A percentile compares a stretch with the other conserved stretches of the same genome.
Evolutionary conservation across 2,113 vertebrate genomes (phyloP).

Genomic region (Lota lota): DNA sequence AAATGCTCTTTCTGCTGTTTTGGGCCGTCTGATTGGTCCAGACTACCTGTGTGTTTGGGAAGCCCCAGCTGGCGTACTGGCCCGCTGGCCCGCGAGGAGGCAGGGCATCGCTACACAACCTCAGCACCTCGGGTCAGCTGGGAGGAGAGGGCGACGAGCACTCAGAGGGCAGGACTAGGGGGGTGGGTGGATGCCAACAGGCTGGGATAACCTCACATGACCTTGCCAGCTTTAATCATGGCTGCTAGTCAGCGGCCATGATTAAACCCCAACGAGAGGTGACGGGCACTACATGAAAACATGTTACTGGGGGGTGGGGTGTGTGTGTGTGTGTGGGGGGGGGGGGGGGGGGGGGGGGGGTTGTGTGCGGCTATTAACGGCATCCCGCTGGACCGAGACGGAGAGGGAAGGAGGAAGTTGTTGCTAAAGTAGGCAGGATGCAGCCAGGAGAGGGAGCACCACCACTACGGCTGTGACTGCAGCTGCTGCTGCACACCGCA

Average conservation of each 20-base stretch:
- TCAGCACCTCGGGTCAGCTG: conserved; percentile 34
- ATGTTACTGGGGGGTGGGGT: not conserved
- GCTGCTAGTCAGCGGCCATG: conserved; percentile 39
- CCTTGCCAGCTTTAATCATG: conserved; percentile 65
- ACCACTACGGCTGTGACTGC: not conserved
- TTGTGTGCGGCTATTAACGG: conserved; percentile 35
- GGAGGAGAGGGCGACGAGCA: conserved; percentile 30
- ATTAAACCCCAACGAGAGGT: no score
- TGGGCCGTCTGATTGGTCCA: conserved; percentile 66
- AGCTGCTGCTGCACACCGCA: conserved; percentile 42
- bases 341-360: conserved; percentile 16
- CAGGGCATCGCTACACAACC: conserved; percentile 34
- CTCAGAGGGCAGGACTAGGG: no score
- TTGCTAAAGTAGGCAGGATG: conserved; percentile 55
- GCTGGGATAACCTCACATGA: conserved; percentile 58
- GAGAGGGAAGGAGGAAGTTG: conserved; percentile 38
- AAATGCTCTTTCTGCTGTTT: conserved; percentile 44
- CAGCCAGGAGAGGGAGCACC: conserved; percentile 54
- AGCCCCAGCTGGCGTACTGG: conserved; percentile 56
- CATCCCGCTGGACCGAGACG: conserved; percentile 64
- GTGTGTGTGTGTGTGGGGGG: conserved; percentile 31
- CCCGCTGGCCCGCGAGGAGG: conserved; percentile 49
- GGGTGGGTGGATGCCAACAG: conserved; percentile 17
- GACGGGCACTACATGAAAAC: no score
- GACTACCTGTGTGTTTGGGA: conserved; percentile 45